Percentiles rank a stretch among this genome's conserved stretches.
Evolutionary conservation across 2,113 vertebrate species (phyloP).

Genomic region (Trichomycterus rosablanca): DNA sequence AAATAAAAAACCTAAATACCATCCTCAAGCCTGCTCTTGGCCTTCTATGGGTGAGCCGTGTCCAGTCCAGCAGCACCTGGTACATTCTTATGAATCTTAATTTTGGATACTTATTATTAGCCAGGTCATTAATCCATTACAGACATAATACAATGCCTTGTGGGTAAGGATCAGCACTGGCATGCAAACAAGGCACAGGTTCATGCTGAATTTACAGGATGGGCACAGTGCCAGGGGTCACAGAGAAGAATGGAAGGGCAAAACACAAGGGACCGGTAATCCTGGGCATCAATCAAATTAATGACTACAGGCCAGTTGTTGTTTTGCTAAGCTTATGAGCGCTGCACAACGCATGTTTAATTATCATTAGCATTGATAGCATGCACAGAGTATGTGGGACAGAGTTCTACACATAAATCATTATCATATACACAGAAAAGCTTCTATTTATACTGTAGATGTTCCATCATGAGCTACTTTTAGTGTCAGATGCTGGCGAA

Average conservation of each 20-base stretch:
- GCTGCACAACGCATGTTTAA: not conserved
- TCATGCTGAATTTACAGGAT: conserved; percentile 1
- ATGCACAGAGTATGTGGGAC: not conserved
- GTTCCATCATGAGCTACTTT: not conserved
- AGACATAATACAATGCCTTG: conserved; percentile 51
- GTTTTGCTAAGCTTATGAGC: not conserved
- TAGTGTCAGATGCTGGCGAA: not conserved
- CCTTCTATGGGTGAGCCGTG: not conserved
- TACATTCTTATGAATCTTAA: conserved; percentile 14
- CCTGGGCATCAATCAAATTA: conserved; percentile 1
- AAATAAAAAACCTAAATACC: not conserved
- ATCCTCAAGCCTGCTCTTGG: no score
- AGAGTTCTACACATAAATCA: no score
- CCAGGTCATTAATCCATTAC: conserved; percentile 55
- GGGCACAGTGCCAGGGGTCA: conserved; percentile 6
- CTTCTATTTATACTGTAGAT: not conserved
- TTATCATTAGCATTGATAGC: not conserved
- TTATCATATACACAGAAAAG: not conserved
- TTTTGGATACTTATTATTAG: conserved; percentile 53
- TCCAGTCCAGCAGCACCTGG: not conserved
- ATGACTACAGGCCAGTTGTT: not conserved
- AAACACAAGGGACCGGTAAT: not conserved
- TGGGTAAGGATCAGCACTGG: conserved; percentile 9
- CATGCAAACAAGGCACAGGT: conserved; percentile 42
- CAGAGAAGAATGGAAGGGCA: conserved; percentile 3